These are phyloP conservation scores for Hafferia zeledoni DNA, from an alignment of 2,797 vertebrate species.

Conservation along the genomic window DNA sequence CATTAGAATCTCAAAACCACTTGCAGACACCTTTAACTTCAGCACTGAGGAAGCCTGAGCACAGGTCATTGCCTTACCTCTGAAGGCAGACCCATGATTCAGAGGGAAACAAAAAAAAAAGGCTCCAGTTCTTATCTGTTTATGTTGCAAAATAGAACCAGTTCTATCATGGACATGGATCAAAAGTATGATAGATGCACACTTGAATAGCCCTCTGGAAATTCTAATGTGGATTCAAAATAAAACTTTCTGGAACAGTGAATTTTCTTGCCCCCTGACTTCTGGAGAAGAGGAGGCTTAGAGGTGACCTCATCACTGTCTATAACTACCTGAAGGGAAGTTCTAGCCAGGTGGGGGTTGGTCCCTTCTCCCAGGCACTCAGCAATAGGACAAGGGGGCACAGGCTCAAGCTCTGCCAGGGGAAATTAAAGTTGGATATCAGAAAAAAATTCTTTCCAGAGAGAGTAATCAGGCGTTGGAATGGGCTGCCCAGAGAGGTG, in stretches of 20 bases:
- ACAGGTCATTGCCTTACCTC: background rate
- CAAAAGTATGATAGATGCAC: background rate
- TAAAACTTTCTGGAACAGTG: background rate
- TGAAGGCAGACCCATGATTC: background rate
- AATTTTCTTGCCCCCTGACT: background rate
- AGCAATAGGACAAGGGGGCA: no score
- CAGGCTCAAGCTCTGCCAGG: no score
- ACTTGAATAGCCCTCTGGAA: background rate
- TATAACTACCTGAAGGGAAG: no score
- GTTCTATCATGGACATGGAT: background rate
- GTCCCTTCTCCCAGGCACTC: no score
- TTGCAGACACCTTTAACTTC: background rate
- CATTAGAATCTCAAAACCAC: background rate
- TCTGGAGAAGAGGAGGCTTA: background rate
- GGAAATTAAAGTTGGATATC: no score
- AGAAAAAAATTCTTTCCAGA: no score
- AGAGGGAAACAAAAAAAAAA: background rate
- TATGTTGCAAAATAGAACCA: background rate
- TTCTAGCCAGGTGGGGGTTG: no score
- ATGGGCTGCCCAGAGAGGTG: no score
- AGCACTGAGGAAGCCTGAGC: background rate
- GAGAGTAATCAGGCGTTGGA: no score
- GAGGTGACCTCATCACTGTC: no score
- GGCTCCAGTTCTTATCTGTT: background rate
- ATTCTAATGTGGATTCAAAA: background rate